Evolutionary conservation across 92 coral and sea anemone species (phyloP).

Genomic region (Zoanthus sociatus): DNA sequence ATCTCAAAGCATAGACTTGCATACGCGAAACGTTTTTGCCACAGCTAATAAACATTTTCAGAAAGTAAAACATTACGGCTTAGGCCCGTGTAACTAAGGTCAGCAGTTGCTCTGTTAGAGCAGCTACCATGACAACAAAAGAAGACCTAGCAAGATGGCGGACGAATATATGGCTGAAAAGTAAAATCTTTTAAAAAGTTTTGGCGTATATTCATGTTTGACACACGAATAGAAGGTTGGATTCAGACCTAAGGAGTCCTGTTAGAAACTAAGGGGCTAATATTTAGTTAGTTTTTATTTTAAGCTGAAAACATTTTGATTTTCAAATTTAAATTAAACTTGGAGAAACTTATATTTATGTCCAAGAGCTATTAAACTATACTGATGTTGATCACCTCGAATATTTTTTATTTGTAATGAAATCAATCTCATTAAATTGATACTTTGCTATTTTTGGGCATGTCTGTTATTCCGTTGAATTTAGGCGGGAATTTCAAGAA

Average conservation of each 20-base stretch:
- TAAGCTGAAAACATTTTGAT: neutral
- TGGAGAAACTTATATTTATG: neutral
- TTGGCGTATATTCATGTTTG: slow-evolving; percentile 4
- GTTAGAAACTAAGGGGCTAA: neutral
- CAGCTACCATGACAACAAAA: slow-evolving; percentile 25
- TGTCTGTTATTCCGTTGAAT: neutral
- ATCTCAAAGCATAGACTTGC: slow-evolving; percentile 19
- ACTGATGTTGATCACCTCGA: slow-evolving; percentile 2
- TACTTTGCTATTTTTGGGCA: too few relatives aligned
- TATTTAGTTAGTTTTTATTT: neutral
- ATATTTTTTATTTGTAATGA: neutral
- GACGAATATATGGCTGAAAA: neutral
- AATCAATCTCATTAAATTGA: neutral
- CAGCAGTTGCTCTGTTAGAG: slow-evolving; percentile 25
- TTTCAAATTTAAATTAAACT: slow-evolving; percentile 1
- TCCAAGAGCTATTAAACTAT: neutral
- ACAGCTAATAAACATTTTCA: neutral
- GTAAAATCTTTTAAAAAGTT: too few relatives aligned
- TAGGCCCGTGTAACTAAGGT: slow-evolving; percentile 1
- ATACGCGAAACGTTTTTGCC: slow-evolving; percentile 12
- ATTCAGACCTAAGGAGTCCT: neutral
- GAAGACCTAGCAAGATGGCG: slow-evolving; percentile 27
- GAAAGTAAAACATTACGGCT: neutral
- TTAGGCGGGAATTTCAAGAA: slow-evolving; percentile 17
- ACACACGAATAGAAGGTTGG: neutral